These are phyloP conservation scores for Clarias gariepinus DNA, from an alignment of 2,113 vertebrate genomes.

Conservation along the genomic window DNA sequence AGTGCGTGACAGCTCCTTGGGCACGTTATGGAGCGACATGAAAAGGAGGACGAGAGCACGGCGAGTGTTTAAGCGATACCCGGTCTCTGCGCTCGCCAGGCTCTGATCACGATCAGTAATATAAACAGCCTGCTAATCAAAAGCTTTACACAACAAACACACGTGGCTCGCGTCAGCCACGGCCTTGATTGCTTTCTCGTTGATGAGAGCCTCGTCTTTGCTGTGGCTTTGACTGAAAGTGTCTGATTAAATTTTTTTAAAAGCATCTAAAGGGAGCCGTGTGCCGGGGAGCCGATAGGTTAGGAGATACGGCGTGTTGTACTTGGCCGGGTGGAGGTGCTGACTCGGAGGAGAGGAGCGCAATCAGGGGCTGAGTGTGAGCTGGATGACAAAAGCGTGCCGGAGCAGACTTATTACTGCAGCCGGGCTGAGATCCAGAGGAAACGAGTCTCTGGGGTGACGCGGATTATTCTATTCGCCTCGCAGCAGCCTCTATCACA, in stretches of 20 bases:
- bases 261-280: conserved; percentile 50
- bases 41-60: background rate
- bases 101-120: conserved; percentile 19
- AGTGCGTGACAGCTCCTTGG: background rate
- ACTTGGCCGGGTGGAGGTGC: conserved; percentile 56
- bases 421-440: conserved; percentile 43
- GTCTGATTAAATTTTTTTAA: conserved; percentile 68
- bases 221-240: conserved; percentile 61
- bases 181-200: conserved; percentile 28
- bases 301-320: conserved; percentile 67
- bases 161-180: background rate
- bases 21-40: conserved; percentile 11
- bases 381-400: conserved; percentile 49
- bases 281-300: conserved; percentile 58
- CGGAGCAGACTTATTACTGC: conserved; percentile 48
- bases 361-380: conserved; percentile 59
- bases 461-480: conserved; percentile 31
- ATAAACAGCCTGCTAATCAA: conserved; percentile 35
- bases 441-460: conserved; percentile 41
- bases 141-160: conserved; percentile 34
- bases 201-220: conserved; percentile 39
- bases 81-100: background rate
- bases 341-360: conserved; percentile 41
- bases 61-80: conserved; percentile 10
- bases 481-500: conserved; percentile 12